Conservation (phyloP, 1,140 invertebrate species). For the Muscidifurax raptorellus region DNA sequence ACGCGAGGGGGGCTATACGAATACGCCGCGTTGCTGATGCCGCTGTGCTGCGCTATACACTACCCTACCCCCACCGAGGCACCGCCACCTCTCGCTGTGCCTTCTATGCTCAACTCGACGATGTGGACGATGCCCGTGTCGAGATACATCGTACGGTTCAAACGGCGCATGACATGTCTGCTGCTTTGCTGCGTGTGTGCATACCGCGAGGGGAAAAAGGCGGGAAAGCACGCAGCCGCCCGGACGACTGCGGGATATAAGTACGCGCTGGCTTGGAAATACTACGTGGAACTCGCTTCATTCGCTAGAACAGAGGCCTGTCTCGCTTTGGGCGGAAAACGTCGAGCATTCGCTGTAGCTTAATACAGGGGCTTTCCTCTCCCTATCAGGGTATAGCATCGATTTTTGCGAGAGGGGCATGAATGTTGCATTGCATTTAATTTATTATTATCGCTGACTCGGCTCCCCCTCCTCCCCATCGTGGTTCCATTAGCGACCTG, state of each 20-base stretch:
- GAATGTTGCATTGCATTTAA: slow-evolving; percentile 2
- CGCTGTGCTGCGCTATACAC: background rate
- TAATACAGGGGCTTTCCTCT: background rate
- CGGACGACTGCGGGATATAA: no score
- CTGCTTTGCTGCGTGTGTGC: background rate
- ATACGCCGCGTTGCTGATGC: background rate
- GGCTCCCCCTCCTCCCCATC: background rate
- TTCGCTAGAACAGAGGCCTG: background rate
- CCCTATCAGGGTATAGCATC: background rate
- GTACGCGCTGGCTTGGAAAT: background rate
- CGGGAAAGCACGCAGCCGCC: slow-evolving; percentile 22
- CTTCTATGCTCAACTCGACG: background rate
- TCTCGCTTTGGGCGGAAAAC: background rate
- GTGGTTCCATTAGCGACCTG: no score
- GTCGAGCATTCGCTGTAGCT: background rate
- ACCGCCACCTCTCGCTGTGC: background rate
- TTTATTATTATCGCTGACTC: background rate
- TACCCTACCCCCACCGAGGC: background rate
- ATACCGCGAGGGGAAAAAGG: slow-evolving; percentile 52
- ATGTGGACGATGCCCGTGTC: background rate
- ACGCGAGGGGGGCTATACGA: background rate
- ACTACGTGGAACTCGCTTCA: no score
- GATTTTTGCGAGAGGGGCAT: background rate
- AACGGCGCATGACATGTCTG: background rate
- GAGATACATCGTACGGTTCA: background rate